A percentile compares a stretch with the other conserved stretches of the same genome.
These are phyloP conservation scores for Baryphthengus martii DNA, from an alignment of 2,113 vertebrate species.

Conservation along the genomic window DNA sequence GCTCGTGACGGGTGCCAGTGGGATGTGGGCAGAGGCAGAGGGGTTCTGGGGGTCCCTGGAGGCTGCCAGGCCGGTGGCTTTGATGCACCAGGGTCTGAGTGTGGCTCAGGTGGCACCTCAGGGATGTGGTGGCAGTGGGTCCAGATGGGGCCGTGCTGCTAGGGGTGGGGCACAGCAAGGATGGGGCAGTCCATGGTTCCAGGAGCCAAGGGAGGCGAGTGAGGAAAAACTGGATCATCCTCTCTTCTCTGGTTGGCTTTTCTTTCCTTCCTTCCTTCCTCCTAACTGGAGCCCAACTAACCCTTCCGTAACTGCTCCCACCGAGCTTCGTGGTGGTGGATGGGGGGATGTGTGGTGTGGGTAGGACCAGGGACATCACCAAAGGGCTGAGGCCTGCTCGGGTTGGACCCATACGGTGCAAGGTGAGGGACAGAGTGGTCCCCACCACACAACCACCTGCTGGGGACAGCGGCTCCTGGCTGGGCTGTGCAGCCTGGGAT, in stretches of 20 bases:
- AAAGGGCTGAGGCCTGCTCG: not conserved
- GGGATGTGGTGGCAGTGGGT: not conserved
- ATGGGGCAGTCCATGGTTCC: not conserved
- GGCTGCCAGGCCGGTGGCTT: not conserved
- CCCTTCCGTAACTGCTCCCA: slow-evolving; percentile 17
- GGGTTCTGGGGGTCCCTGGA: not conserved
- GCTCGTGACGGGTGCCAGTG: accelerated
- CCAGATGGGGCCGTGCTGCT: not conserved
- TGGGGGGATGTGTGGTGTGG: not conserved
- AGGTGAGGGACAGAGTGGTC: not conserved
- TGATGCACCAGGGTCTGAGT: not conserved
- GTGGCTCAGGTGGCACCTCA: not conserved
- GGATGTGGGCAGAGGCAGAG: not conserved
- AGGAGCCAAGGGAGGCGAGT: slow-evolving; percentile 36
- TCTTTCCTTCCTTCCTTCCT: slow-evolving; percentile 58
- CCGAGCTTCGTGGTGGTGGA: not conserved
- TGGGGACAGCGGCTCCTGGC: not conserved
- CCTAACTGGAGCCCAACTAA: slow-evolving; percentile 59
- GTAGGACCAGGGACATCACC: not conserved
- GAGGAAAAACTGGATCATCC: slow-evolving; percentile 33
- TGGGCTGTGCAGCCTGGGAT: not conserved
- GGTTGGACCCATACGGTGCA: accelerated
- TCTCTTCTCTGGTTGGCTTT: slow-evolving; percentile 60
- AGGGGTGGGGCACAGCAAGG: accelerated
- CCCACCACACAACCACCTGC: accelerated